A percentile compares a stretch with the other conserved stretches of the same genome.
These are phyloP conservation scores for Orchestes rusci DNA, from an alignment of 2,888 invertebrate genomes.

Conservation along the genomic window DNA sequence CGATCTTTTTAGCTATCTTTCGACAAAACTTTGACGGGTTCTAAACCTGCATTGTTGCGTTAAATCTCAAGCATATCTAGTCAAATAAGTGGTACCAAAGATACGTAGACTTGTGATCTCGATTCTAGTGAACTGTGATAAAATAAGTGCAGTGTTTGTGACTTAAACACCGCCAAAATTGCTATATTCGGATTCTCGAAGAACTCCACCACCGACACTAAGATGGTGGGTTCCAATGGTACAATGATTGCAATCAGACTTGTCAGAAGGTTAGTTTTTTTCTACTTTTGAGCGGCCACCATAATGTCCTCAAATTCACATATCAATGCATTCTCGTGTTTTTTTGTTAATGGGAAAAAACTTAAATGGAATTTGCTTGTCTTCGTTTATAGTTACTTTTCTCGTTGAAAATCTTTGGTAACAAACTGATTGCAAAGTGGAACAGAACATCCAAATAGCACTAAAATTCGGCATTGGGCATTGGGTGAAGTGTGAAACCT, in stretches of 20 bases:
- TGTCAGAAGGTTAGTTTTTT: conserved; percentile 51
- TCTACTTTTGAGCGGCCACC: no score
- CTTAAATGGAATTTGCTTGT: no score
- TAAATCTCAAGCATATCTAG: conserved; percentile 11
- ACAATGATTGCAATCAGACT: conserved; percentile 83
- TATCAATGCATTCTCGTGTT: no score
- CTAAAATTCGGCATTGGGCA: no score
- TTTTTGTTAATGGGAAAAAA: no score
- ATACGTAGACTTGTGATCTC: no score
- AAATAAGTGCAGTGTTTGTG: conserved; percentile 3
- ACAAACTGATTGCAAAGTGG: no score
- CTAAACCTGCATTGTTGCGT: conserved; percentile 5
- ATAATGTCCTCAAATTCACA: no score
- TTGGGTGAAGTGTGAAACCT: no score
- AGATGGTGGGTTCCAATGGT: conserved; percentile 80
- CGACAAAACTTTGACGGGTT: conserved; percentile 19
- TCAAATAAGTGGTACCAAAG: conserved; percentile 10
- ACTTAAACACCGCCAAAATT: conserved; percentile 39
- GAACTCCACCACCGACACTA: conserved; percentile 35
- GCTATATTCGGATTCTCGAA: conserved; percentile 41
- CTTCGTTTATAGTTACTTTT: no score
- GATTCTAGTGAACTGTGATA: conserved; percentile 20
- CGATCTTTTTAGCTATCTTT: conserved; percentile 19
- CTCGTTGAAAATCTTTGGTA: no score
- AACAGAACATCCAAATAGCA: no score